These are phyloP conservation scores for Ostrea denselamellosa DNA, from an alignment of 1,140 invertebrate genomes.

Conservation along the genomic window DNA sequence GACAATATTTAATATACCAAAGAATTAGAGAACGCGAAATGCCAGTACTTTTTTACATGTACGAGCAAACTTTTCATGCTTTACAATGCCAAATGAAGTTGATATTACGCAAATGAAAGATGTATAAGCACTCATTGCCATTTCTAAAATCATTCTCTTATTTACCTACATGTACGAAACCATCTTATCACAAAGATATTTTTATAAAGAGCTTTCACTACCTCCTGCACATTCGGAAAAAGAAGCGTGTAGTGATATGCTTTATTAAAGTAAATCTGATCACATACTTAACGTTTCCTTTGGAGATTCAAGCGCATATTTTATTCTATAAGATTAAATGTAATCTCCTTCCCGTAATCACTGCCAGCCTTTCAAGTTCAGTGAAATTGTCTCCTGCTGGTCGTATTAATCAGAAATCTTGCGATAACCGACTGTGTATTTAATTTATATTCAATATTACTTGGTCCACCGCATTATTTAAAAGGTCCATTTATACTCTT, in stretches of 20 bases:
- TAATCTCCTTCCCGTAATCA: constrained; percentile 19
- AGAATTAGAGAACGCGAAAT: neutral
- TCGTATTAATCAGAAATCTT: constrained; percentile 6
- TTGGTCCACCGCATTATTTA: neutral
- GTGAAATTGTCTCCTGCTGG: constrained; percentile 15
- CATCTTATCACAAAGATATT: neutral
- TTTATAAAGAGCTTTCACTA: constrained; percentile 21
- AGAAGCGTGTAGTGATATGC: neutral
- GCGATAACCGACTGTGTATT: neutral
- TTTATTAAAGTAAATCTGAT: constrained; percentile 1
- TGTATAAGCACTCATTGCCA: neutral
- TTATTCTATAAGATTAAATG: neutral
- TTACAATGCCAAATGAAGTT: neutral
- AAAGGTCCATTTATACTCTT: neutral
- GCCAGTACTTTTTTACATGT: neutral
- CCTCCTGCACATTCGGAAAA: neutral
- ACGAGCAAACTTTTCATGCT: neutral
- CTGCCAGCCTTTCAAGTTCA: constrained; percentile 10
- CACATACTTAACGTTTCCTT: constrained; percentile 30
- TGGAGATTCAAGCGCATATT: neutral
- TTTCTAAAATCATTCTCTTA: neutral
- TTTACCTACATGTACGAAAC: neutral
- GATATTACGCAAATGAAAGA: constrained; percentile 18
- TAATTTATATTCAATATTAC: neutral
- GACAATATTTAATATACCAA: neutral